phyloP scores from a whole-genome alignment of 2,797 vertebrate species.

The Clarias laeviceps region DNA sequence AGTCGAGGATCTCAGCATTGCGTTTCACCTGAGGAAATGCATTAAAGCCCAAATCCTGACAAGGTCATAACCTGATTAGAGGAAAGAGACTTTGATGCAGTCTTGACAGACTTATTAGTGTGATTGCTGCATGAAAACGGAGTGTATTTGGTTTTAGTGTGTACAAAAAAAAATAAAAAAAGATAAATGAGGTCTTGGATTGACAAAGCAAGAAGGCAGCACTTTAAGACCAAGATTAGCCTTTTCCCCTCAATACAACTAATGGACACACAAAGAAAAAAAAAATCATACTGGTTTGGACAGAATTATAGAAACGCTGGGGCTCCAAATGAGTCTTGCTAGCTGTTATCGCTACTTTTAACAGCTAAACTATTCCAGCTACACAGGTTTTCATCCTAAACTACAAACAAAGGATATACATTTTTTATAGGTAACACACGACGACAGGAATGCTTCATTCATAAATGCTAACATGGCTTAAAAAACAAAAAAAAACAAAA shows the following conservation, averaged over 20 bases:
- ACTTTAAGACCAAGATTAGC: conserved; percentile 16
- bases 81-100: conserved; percentile 24
- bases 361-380: conserved; percentile 37
- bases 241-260: conserved; percentile 6
- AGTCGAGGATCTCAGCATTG: conserved; percentile 70
- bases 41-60: conserved; percentile 63
- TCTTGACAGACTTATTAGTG: conserved; percentile 26
- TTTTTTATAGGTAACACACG: conserved; percentile 35
- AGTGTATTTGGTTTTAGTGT: conserved; percentile 26
- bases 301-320: conserved; percentile 7
- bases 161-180: conserved; percentile 7
- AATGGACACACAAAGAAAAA: neutral
- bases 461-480: conserved; percentile 18
- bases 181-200: conserved; percentile 43
- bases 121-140: neutral
- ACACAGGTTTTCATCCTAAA: conserved; percentile 32
- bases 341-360: conserved; percentile 6
- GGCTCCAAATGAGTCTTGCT: conserved; percentile 18
- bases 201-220: conserved; percentile 46
- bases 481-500: neutral
- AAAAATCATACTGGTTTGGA: neutral
- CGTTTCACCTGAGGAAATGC: conserved; percentile 79
- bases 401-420: conserved; percentile 37
- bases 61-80: neutral
- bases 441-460: conserved; percentile 11